Percentiles rank a stretch among this genome's conserved stretches.
Evolutionary conservation across 2,113 vertebrate genomes (phyloP).

Genomic region (Psophia crepitans): DNA sequence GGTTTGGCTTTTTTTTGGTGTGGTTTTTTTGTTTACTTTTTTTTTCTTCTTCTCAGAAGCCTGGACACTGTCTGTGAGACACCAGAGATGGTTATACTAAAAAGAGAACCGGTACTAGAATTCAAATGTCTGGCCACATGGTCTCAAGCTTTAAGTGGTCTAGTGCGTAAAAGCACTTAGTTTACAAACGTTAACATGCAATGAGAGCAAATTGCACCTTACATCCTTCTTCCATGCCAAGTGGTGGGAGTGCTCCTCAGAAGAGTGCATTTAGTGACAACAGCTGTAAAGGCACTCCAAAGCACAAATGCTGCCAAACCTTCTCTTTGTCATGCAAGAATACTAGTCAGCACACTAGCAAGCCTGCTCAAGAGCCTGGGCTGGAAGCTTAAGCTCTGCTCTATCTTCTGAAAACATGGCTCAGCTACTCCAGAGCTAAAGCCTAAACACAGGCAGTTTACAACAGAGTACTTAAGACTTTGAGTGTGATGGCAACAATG

Average conservation of each 20-base stretch:
- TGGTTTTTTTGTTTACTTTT: too few relatives aligned
- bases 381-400: not conserved
- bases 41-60: not conserved
- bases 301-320: not conserved
- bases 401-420: not conserved
- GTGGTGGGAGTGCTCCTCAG: not conserved
- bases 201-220: not conserved
- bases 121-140: rapidly evolving
- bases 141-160: not conserved
- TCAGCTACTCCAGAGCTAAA: not conserved
- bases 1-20: too few relatives aligned
- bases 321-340: not conserved
- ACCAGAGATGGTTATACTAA: not conserved
- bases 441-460: not conserved
- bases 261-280: not conserved
- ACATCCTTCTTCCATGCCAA: not conserved
- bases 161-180: not conserved
- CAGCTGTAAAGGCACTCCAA: not conserved
- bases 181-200: not conserved
- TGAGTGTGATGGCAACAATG: not conserved
- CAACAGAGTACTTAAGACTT: not conserved
- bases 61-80: not conserved
- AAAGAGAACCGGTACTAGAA: not conserved
- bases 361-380: not conserved
- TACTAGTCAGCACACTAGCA: not conserved